Percentiles rank a stretch among this genome's conserved stretches.
These are phyloP conservation scores for Parnassius apollo DNA, from an alignment of 2,888 invertebrate species.

Conservation along the genomic window DNA sequence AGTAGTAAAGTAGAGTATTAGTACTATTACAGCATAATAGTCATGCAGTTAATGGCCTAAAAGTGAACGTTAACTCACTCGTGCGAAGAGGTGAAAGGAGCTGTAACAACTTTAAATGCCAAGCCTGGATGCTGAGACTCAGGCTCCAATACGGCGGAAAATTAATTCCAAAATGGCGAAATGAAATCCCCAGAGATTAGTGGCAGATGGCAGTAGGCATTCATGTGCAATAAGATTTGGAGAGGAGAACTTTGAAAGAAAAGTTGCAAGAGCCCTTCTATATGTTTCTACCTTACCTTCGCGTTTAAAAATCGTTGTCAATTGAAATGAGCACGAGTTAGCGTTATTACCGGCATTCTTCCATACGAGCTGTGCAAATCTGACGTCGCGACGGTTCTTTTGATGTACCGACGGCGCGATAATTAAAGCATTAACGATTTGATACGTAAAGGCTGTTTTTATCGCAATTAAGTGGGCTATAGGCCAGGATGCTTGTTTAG, in stretches of 20 bases:
- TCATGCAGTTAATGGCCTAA: no score
- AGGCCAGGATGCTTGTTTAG: slow-evolving; percentile 51
- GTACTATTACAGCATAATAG: no score
- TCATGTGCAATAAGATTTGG: no score
- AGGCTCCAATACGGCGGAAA: no score
- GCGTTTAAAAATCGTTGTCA: slow-evolving; percentile 28
- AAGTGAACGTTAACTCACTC: no score
- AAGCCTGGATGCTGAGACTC: background rate
- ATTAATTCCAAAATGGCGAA: no score
- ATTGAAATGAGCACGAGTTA: slow-evolving; percentile 36
- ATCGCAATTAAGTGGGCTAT: slow-evolving; percentile 64
- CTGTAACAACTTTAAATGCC: background rate
- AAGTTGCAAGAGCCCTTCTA: slow-evolving; percentile 10
- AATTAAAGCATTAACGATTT: slow-evolving; percentile 67
- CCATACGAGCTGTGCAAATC: slow-evolving; percentile 39
- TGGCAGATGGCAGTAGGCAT: no score
- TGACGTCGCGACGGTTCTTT: slow-evolving; percentile 52
- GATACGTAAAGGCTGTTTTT: slow-evolving; percentile 56
- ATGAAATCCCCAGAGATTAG: no score
- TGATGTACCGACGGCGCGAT: slow-evolving; percentile 60
- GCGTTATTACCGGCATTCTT: slow-evolving; percentile 42
- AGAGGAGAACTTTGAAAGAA: slow-evolving; percentile 1
- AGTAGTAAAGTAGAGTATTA: no score
- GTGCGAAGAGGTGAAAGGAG: background rate
- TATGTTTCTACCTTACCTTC: slow-evolving; percentile 10